Percentiles rank a stretch among this genome's conserved stretches.
Conservation (phyloP, 2,797 vertebrate genomes). For the Sarcoramphus papa region DNA sequence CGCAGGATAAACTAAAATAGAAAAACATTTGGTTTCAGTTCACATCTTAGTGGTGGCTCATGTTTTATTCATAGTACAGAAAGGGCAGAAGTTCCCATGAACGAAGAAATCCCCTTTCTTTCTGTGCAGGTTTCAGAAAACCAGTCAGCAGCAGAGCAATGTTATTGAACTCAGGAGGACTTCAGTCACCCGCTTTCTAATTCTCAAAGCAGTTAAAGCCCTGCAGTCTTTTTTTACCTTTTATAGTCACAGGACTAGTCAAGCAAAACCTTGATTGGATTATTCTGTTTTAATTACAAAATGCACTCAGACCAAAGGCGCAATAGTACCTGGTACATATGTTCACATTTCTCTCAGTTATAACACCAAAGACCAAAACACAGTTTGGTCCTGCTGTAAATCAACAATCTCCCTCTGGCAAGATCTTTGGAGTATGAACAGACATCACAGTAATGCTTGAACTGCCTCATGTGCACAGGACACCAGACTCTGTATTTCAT, state of each 20-base stretch:
- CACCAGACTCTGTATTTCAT: not conserved
- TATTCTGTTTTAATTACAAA: slow-evolving; percentile 55
- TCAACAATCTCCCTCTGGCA: not conserved
- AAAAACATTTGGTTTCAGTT: slow-evolving; percentile 31
- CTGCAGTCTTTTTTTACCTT: slow-evolving; percentile 7
- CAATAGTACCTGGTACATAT: not conserved
- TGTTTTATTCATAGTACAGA: slow-evolving; percentile 7
- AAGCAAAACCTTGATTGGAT: slow-evolving; percentile 22
- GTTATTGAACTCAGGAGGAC: not conserved
- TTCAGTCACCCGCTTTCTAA: not conserved
- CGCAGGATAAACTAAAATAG: not conserved
- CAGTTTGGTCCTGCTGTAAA: not conserved
- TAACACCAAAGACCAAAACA: not conserved
- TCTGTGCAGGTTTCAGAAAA: not conserved
- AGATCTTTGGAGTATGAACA: not conserved
- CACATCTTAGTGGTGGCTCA: not conserved
- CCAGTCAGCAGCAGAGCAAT: not conserved
- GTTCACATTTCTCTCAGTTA: not conserved
- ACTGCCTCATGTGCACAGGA: not conserved
- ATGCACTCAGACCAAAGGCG: not conserved
- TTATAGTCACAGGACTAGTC: slow-evolving; percentile 18
- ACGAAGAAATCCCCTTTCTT: not conserved
- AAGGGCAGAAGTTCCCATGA: not conserved
- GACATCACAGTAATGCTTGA: not conserved
- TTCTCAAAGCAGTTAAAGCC: not conserved